Evolutionary conservation across 2,888 invertebrate species (phyloP).

Genomic region (Cheilosia variabilis): DNA sequence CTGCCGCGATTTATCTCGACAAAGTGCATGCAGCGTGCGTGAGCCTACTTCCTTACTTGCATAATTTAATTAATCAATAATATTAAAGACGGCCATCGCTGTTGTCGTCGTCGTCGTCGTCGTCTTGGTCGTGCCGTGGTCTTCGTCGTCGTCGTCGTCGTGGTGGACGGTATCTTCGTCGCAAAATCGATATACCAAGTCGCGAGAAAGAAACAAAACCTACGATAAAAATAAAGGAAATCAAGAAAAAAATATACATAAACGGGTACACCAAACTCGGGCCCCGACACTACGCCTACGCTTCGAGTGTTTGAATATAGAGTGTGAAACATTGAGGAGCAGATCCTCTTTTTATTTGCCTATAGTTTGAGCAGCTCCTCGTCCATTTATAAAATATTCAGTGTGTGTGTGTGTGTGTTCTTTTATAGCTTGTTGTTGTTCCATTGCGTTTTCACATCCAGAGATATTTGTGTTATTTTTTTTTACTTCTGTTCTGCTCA

Average conservation of each 20-base stretch:
- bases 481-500: not conserved
- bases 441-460: slow-evolving; percentile 54
- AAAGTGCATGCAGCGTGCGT: slow-evolving; percentile 61
- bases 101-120: slow-evolving; percentile 38
- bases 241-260: slow-evolving; percentile 10
- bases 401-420: slow-evolving; percentile 42
- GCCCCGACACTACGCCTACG: slow-evolving; percentile 41
- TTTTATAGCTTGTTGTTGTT: slow-evolving; percentile 50
- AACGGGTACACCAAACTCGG: slow-evolving; percentile 33
- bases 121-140: slow-evolving; percentile 26
- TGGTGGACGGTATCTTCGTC: slow-evolving; percentile 16
- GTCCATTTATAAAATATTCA: slow-evolving; percentile 26
- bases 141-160: slow-evolving; percentile 36
- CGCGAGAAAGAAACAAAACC: slow-evolving; percentile 52
- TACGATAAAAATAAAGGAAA: slow-evolving; percentile 28
- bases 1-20: slow-evolving; percentile 39
- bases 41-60: slow-evolving; percentile 56
- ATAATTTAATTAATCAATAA: slow-evolving; percentile 75
- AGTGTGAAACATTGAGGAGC: slow-evolving; percentile 50
- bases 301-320: slow-evolving; percentile 29
- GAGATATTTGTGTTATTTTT: slow-evolving; percentile 50
- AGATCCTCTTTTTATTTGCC: slow-evolving; percentile 31
- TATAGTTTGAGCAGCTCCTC: slow-evolving; percentile 46
- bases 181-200: slow-evolving; percentile 69
- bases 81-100: slow-evolving; percentile 55